phyloP scores from a whole-genome alignment of 2,888 invertebrate species.

The Tryphoninae sp. region DNA sequence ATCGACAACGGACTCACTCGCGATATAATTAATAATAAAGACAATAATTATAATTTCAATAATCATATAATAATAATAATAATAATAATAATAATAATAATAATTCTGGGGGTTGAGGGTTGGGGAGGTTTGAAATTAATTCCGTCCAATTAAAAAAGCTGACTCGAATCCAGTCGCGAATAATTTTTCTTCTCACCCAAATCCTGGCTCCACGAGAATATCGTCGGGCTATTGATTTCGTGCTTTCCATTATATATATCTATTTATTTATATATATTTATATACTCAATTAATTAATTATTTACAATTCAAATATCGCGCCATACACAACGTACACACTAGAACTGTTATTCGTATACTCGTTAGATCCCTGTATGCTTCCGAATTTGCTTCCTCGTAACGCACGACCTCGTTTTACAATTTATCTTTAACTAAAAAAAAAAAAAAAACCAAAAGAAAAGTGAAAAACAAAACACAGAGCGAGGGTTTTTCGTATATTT shows the following conservation, averaged over 20 bases:
- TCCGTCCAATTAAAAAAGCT: conserved; percentile 55
- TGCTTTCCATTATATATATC: conserved; percentile 63
- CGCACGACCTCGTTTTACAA: conserved; percentile 72
- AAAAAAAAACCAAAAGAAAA: conserved; percentile 18
- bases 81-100: conserved; percentile 70
- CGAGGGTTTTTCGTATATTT: conserved; percentile 65
- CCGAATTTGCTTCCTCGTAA: conserved; percentile 80
- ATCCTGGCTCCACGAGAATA: conserved; percentile 71
- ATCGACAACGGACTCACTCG: conserved; percentile 78
- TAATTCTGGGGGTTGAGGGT: not conserved
- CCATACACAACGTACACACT: conserved; percentile 56
- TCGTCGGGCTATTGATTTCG: conserved; percentile 73
- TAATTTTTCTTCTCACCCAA: conserved; percentile 47
- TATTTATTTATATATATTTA: conserved; percentile 63
- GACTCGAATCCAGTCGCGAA: conserved; percentile 65
- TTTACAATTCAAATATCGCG: conserved; percentile 61
- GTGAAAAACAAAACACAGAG: conserved; percentile 67
- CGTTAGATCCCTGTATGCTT: conserved; percentile 80
- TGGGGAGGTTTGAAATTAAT: conserved; percentile 36
- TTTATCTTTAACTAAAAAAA: conserved; percentile 65
- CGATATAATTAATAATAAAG: conserved; percentile 72
- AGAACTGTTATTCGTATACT: conserved; percentile 70
- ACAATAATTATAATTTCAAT: conserved; percentile 64
- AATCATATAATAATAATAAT: conserved; percentile 71
- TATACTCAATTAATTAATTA: conserved; percentile 63